These are phyloP conservation scores for Falco concolor DNA, from an alignment of 2,797 vertebrate genomes.

Conservation along the genomic window DNA sequence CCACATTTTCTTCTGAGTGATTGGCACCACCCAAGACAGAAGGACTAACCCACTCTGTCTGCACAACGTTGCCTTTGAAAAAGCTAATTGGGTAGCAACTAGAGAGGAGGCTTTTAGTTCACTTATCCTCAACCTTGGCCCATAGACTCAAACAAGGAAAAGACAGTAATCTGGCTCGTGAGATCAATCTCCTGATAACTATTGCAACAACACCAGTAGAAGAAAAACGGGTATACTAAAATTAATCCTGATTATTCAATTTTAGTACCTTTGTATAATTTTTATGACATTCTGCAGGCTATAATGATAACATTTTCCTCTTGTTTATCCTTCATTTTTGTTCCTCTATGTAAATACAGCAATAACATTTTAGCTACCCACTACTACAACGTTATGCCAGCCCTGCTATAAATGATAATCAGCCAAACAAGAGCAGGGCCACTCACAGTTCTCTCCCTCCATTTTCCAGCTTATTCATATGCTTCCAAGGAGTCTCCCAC, in stretches of 20 bases:
- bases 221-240: neutral
- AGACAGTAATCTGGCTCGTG: neutral
- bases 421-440: neutral
- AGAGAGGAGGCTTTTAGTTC: neutral
- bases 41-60: neutral
- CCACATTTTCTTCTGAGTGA: neutral
- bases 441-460: neutral
- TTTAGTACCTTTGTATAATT: neutral
- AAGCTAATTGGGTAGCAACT: neutral
- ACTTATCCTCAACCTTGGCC: neutral
- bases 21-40: neutral
- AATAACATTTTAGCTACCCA: neutral
- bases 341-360: neutral
- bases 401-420: neutral
- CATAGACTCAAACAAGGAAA: rapidly evolving
- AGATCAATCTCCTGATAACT: neutral
- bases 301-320: neutral
- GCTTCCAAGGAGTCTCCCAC: neutral
- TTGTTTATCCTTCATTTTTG: neutral
- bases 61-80: neutral
- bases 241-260: neutral
- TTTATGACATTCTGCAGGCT: neutral
- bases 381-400: neutral
- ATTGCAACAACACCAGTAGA: neutral
- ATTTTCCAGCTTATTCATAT: neutral